Percentiles rank a stretch among this genome's conserved stretches.
These are phyloP conservation scores for Agapostemon virescens DNA, from an alignment of 2,888 invertebrate genomes.

Conservation along the genomic window DNA sequence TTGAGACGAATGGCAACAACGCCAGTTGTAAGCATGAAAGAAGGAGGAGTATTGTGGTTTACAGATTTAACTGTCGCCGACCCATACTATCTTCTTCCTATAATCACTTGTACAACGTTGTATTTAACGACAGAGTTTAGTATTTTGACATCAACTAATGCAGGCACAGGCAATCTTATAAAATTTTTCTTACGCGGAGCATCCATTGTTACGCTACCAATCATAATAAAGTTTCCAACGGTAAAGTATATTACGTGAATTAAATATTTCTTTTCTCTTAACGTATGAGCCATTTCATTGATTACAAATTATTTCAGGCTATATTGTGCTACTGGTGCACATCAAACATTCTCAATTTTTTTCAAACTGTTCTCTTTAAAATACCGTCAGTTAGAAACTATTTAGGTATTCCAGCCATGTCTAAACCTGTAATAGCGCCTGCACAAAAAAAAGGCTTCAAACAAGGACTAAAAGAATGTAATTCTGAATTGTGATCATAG, in stretches of 20 bases:
- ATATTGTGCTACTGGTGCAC: conserved; percentile 95
- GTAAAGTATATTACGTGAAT: conserved; percentile 79
- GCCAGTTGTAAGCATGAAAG: conserved; percentile 93
- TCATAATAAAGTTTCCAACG: conserved; percentile 93
- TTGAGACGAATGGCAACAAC: conserved; percentile 93
- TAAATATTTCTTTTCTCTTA: background rate
- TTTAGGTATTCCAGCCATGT: conserved; percentile 88
- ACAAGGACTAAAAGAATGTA: conserved; percentile 40
- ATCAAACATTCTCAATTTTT: conserved; percentile 91
- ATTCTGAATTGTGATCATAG: conserved; percentile 4
- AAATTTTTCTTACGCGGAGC: conserved; percentile 88
- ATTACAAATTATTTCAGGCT: conserved; percentile 81
- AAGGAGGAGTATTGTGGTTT: conserved; percentile 96
- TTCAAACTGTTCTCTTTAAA: conserved; percentile 89
- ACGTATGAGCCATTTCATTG: background rate
- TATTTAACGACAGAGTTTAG: conserved; percentile 92
- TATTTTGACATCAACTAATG: conserved; percentile 84
- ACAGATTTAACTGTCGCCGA: conserved; percentile 94
- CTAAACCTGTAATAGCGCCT: too few relatives aligned
- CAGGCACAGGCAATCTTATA: conserved; percentile 86
- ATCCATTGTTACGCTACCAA: conserved; percentile 90
- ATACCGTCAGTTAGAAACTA: conserved; percentile 87
- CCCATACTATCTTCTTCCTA: conserved; percentile 92
- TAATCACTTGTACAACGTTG: conserved; percentile 92
- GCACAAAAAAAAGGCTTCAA: conserved; percentile 80